phyloP scores from a whole-genome alignment of 1,140 invertebrate genomes.

The Leptopilina clavipes region DNA sequence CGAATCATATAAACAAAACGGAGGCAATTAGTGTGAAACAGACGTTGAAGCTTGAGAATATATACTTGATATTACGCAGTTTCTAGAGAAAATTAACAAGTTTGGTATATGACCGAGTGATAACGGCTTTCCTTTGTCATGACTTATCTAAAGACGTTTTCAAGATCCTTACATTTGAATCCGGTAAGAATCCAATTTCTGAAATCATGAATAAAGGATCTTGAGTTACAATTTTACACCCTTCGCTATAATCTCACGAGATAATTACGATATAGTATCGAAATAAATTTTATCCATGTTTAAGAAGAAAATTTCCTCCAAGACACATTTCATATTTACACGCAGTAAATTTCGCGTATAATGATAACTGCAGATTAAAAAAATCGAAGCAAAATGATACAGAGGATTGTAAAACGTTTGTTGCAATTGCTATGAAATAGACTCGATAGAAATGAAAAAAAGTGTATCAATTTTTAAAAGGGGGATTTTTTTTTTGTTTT shows the following conservation, averaged over 20 bases:
- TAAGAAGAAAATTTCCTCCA: too few species aligned
- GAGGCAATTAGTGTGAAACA: constrained; percentile 28
- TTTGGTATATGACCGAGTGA: constrained; percentile 17
- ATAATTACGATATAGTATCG: too few species aligned
- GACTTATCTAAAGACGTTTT: constrained; percentile 33
- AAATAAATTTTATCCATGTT: too few species aligned
- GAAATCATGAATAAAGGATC: not conserved
- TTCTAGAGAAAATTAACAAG: constrained; percentile 15
- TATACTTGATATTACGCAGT: constrained; percentile 16
- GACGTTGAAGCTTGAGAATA: not conserved
- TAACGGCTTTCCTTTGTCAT: constrained; percentile 11
- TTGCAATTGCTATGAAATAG: not conserved
- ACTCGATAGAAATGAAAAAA: not conserved
- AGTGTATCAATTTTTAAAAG: not conserved
- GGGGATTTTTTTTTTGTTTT: not conserved
- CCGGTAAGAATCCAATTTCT: not conserved
- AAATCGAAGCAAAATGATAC: not conserved
- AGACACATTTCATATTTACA: too few species aligned
- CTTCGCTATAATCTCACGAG: not conserved
- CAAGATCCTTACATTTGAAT: constrained; percentile 11
- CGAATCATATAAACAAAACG: not conserved
- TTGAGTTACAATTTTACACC: not conserved
- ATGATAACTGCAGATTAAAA: too few species aligned
- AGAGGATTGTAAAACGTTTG: not conserved
- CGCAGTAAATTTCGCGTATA: too few species aligned